A percentile compares a stretch with the other conserved stretches of the same genome.
Conservation (phyloP, 2,113 vertebrate genomes). For the Nematolebias whitei region DNA sequence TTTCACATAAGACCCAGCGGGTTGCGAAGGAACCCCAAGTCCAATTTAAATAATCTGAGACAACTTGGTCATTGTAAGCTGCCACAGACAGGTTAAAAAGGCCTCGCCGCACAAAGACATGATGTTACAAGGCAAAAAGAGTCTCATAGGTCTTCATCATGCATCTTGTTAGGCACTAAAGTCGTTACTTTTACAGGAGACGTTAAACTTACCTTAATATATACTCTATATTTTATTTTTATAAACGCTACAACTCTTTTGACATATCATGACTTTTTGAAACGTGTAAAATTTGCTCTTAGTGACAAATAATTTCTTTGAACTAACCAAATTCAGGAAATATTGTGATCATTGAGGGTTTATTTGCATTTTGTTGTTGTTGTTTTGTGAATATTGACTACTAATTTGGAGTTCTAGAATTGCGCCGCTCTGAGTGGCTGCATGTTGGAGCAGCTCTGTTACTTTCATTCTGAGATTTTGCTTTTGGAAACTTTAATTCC, state of each 20-base stretch:
- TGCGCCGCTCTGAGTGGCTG: too few species aligned
- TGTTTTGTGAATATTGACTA: too few species aligned
- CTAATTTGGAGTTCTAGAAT: too few species aligned
- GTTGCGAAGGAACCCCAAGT: background rate
- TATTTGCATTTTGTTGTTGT: too few species aligned
- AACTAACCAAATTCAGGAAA: too few species aligned
- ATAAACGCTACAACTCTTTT: background rate
- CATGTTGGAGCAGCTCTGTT: too few species aligned
- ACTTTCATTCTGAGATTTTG: too few species aligned
- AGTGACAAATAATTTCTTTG: background rate
- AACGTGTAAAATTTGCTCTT: background rate
- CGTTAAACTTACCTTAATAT: background rate
- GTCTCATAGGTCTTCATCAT: slow-evolving; percentile 5
- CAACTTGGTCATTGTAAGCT: slow-evolving; percentile 36
- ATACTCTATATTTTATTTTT: background rate
- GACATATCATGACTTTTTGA: background rate
- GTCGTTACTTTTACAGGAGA: slow-evolving; percentile 5
- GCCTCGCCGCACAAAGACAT: slow-evolving; percentile 12
- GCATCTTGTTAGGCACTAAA: slow-evolving; percentile 1
- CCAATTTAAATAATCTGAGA: background rate
- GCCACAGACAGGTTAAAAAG: slow-evolving; percentile 43
- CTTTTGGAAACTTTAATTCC: too few species aligned
- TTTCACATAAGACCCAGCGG: too few species aligned
- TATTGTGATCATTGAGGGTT: too few species aligned
- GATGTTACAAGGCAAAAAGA: slow-evolving; percentile 7